Evolutionary conservation across 2,888 invertebrate species (phyloP).

Genomic region (Galerucella pusilla): DNA sequence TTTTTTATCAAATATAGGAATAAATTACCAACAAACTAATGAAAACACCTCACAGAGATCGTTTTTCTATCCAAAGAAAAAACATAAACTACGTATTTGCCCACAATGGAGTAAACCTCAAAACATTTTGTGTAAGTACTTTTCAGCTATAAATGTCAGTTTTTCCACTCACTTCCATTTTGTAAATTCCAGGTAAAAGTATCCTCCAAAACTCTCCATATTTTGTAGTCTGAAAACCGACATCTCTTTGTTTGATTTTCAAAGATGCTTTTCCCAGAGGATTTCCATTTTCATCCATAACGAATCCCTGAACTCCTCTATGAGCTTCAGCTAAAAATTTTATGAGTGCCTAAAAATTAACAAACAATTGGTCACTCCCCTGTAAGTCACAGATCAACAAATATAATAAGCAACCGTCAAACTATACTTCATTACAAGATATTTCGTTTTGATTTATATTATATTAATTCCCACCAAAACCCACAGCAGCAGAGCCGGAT

Average conservation of each 20-base stretch:
- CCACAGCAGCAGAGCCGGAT: too few relatives aligned
- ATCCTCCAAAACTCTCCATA: constrained; percentile 97
- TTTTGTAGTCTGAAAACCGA: constrained; percentile 86
- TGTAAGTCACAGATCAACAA: neutral
- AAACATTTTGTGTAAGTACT: neutral
- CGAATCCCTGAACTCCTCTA: constrained; percentile 89
- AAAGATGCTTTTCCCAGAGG: constrained; percentile 83
- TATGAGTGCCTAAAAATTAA: constrained; percentile 74
- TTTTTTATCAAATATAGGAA: too few relatives aligned
- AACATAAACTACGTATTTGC: too few relatives aligned
- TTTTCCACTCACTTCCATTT: constrained; percentile 74
- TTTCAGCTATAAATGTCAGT: neutral
- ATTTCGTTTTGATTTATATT: too few relatives aligned
- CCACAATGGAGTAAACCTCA: too few relatives aligned
- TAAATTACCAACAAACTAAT: too few relatives aligned
- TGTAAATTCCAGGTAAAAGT: constrained; percentile 87
- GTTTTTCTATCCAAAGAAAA: too few relatives aligned
- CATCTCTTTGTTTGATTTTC: constrained; percentile 84
- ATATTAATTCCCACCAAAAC: too few relatives aligned
- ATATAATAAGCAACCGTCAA: neutral
- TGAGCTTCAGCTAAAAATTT: constrained; percentile 88
- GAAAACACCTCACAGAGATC: too few relatives aligned
- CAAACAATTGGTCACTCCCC: neutral
- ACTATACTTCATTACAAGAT: too few relatives aligned
- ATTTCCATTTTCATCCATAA: constrained; percentile 80